Evolutionary conservation across 2,797 vertebrate species (phyloP).

Genomic region (Tadarida brasiliensis): DNA sequence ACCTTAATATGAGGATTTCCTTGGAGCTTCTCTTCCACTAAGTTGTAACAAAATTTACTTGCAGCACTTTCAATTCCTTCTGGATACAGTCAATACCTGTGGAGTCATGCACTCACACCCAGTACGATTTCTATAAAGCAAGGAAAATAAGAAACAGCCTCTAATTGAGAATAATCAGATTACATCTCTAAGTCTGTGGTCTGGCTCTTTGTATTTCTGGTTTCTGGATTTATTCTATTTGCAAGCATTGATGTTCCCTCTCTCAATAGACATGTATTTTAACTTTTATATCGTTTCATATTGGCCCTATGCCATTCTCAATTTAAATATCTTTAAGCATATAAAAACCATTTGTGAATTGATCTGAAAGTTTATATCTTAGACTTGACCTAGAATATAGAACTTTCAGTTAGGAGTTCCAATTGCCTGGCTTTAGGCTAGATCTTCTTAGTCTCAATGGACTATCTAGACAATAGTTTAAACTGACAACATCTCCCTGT

Average conservation of each 20-base stretch:
- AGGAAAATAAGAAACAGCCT: background rate
- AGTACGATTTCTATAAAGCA: background rate
- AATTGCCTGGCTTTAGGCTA: background rate
- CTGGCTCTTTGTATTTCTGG: background rate
- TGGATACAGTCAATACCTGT: background rate
- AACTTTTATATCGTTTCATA: background rate
- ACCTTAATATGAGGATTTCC: background rate
- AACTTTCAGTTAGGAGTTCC: background rate
- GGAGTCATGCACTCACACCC: background rate
- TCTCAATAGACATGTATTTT: background rate
- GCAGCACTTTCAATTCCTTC: background rate
- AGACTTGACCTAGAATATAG: background rate
- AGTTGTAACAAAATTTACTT: slow-evolving; percentile 1
- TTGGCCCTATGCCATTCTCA: background rate
- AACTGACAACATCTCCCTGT: background rate
- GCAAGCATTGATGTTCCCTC: background rate
- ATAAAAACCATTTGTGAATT: background rate
- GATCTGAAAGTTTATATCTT: background rate
- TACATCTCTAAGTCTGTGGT: background rate
- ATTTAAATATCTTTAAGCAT: background rate
- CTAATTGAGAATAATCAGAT: background rate
- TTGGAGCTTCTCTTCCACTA: background rate
- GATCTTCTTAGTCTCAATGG: background rate
- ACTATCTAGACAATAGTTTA: background rate
- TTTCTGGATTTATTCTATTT: background rate